Evolutionary conservation across 2,888 invertebrate genomes (phyloP).

Genomic region (Andrena trimmerana): DNA sequence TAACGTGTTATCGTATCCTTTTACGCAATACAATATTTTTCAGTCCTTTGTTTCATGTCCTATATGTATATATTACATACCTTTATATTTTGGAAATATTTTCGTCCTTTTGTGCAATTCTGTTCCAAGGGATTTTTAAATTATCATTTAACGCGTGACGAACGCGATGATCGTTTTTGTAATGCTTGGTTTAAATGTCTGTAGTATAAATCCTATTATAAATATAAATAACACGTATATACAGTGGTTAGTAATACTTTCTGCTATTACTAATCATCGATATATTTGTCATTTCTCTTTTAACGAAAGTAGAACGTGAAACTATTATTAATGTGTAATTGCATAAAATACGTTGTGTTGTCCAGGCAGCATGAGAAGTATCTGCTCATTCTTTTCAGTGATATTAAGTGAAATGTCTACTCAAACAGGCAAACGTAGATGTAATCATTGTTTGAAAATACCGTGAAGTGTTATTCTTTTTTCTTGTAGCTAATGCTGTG

Average conservation of each 20-base stretch:
- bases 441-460: slow-evolving; percentile 71
- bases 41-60: slow-evolving; percentile 32
- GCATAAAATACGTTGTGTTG: slow-evolving; percentile 18
- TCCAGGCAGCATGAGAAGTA: slow-evolving; percentile 39
- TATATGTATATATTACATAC: slow-evolving; percentile 38
- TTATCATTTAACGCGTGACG: slow-evolving; percentile 30
- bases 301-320: slow-evolving; percentile 24
- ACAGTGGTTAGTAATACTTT: slow-evolving; percentile 22
- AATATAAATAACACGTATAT: slow-evolving; percentile 46
- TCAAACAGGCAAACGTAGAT: slow-evolving; percentile 28
- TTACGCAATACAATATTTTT: slow-evolving; percentile 15
- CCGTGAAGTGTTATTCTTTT: slow-evolving; percentile 38
- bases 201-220: slow-evolving; percentile 30
- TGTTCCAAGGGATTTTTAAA: slow-evolving; percentile 34
- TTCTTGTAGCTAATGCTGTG: slow-evolving; percentile 63
- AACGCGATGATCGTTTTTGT: slow-evolving; percentile 31
- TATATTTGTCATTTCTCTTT: slow-evolving; percentile 11
- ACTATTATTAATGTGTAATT: slow-evolving; percentile 35
- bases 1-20: slow-evolving; percentile 35
- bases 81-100: slow-evolving; percentile 16
- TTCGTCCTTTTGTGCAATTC: slow-evolving; percentile 22
- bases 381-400: slow-evolving; percentile 41
- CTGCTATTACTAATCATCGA: slow-evolving; percentile 19
- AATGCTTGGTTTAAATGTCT: slow-evolving; percentile 33
- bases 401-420: slow-evolving; percentile 34